These are phyloP conservation scores for Anguilla megastoma DNA, from an alignment of 2,797 vertebrate species.

Conservation along the genomic window DNA sequence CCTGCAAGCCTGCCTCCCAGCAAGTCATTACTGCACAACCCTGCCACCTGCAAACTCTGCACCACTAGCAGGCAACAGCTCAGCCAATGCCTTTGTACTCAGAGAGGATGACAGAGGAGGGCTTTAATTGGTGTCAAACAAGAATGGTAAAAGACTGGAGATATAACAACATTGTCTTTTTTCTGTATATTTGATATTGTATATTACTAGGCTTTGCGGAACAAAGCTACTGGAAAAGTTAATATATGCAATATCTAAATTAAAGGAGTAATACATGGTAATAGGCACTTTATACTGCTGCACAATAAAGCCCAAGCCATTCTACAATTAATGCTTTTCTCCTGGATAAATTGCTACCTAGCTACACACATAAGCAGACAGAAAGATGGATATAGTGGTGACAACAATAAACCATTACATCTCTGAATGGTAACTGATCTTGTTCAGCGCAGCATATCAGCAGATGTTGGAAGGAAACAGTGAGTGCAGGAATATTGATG, in stretches of 20 bases:
- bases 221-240: too few relatives aligned
- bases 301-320: background rate
- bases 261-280: too few relatives aligned
- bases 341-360: too few relatives aligned
- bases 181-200: background rate
- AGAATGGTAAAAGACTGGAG: background rate
- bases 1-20: conserved; percentile 48
- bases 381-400: too few relatives aligned
- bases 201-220: too few relatives aligned
- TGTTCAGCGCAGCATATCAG: background rate
- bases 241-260: too few relatives aligned
- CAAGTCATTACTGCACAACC: conserved; percentile 38
- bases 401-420: background rate
- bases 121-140: background rate
- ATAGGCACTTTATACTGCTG: too few relatives aligned
- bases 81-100: background rate
- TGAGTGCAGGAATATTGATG: too few relatives aligned
- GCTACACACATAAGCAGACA: too few relatives aligned
- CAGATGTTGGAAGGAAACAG: too few relatives aligned
- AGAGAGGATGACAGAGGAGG: background rate
- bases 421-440: background rate
- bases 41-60: conserved; percentile 24
- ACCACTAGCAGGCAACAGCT: conserved; percentile 52
- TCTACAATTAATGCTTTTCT: background rate
- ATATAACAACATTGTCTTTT: background rate